Evolutionary conservation across 2,888 invertebrate genomes (phyloP), one percentile per base, ranked within the genome.

Genomic region (Drosophila engyochracea): DNA sequence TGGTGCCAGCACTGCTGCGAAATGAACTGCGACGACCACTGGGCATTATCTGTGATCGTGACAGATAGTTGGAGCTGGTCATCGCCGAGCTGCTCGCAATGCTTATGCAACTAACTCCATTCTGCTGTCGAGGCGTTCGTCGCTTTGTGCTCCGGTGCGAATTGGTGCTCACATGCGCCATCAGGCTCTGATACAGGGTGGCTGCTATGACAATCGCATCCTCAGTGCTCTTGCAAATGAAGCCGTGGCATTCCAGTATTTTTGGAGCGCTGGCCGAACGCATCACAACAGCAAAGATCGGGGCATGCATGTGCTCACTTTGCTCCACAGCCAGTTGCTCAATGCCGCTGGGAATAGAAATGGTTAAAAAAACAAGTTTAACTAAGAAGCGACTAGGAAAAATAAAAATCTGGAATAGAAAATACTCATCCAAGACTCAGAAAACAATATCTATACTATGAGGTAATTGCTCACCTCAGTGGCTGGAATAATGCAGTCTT

Each of bases 171-270:
- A 97, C 96, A 91, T 96, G 96, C 72, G 97, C 96, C 94, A 98
- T 96, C 66, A 98, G 94, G 41, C 97, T 97, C 94, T 97, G 97
- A 94, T 98, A 98, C 82, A 98, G 94, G 76, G 97, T 98, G 55
- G 98, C 98, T 19, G 98, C 98, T 85, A 98, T 97, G 0, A 97
- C 97, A 47, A 98, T 97, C 76, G 98, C 98, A 93, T 98, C 98
- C 94, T 98, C 97, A 39, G 97, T 96, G 88, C 96, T 96, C 93
- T 96, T 96, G 93, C 98, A 98, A 84, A 97, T 96, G 94, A 98
- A 98, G 54, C 97, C 98, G 94, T 98, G 98, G 93, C 98, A 98
- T 94, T 98, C 97, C 76, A 98, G 94, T 83, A 96, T 95, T 91
- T 97, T 96, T 3, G 96, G 96, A 30, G 96, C 96, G 54, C 96